Conservation (phyloP, 1,140 invertebrate genomes). For the Leptonema lineaticorne region DNA sequence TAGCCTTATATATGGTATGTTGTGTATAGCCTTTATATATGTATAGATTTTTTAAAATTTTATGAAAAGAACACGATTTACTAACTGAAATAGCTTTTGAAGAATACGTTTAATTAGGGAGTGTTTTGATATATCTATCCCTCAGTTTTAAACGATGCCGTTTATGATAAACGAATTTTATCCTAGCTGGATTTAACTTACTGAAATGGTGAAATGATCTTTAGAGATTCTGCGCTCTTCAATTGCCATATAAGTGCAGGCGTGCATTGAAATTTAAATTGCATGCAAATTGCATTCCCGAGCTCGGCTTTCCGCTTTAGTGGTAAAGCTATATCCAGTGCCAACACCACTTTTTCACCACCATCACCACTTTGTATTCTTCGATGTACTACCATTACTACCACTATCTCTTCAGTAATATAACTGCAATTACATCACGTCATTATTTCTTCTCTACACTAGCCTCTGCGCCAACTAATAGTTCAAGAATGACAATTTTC, state of each 20-base stretch:
- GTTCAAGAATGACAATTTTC: background rate
- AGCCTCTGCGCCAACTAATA: no score
- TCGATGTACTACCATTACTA: conserved; percentile 19
- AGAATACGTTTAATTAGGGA: background rate
- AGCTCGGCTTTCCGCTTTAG: conserved; percentile 23
- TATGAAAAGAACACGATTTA: no score
- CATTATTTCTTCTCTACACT: background rate
- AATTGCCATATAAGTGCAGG: conserved; percentile 14
- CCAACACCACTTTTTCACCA: conserved; percentile 24
- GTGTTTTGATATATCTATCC: background rate
- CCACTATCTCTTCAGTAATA: conserved; percentile 28
- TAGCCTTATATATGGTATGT: no score
- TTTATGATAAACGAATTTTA: background rate
- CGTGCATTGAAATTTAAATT: conserved; percentile 28
- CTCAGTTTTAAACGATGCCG: background rate
- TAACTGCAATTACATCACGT: conserved; percentile 26
- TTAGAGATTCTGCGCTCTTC: conserved; percentile 3
- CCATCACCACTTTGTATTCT: background rate
- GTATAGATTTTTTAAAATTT: no score
- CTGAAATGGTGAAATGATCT: conserved; percentile 14
- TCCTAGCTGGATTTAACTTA: background rate
- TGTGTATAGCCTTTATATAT: no score
- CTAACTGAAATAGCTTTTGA: no score
- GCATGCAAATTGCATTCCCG: conserved; percentile 31
- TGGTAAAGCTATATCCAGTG: conserved; percentile 20